Conservation (phyloP, 2,888 invertebrate genomes). For the Euplexia lucipara region DNA sequence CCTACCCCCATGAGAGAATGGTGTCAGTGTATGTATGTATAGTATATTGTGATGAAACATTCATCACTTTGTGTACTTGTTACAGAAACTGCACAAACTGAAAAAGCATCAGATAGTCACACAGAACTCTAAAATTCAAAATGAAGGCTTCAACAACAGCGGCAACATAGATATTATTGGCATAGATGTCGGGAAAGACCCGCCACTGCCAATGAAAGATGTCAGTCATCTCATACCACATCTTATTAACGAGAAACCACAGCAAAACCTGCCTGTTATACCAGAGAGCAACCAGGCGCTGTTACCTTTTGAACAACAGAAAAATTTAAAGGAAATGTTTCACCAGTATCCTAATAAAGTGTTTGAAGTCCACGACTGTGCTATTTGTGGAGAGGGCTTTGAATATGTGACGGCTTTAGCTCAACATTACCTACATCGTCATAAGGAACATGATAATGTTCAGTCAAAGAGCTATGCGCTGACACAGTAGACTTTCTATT, state of each 20-base stretch:
- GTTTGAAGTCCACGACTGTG: constrained; percentile 74
- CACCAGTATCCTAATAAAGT: constrained; percentile 68
- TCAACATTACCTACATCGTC: constrained; percentile 79
- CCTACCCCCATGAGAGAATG: too few relatives aligned
- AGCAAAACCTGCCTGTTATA: constrained; percentile 61
- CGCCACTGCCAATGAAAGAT: constrained; percentile 72
- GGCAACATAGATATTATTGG: constrained; percentile 83
- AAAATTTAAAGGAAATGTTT: constrained; percentile 73
- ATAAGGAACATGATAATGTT: constrained; percentile 74
- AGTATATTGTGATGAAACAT: background rate
- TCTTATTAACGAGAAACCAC: constrained; percentile 71
- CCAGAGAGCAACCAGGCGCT: constrained; percentile 66
- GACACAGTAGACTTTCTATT: constrained; percentile 25
- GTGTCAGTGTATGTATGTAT: background rate
- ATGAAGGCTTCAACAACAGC: constrained; percentile 74
- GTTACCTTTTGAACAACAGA: constrained; percentile 70
- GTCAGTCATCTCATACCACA: constrained; percentile 75
- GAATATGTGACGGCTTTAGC: constrained; percentile 78
- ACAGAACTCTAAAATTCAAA: constrained; percentile 70
- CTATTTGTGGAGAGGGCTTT: constrained; percentile 81
- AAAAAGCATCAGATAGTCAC: constrained; percentile 80
- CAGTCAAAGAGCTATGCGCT: constrained; percentile 57
- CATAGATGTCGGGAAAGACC: constrained; percentile 81
- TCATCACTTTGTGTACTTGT: constrained; percentile 41
- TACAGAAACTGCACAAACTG: constrained; percentile 84